Percentiles rank a stretch among this genome's conserved stretches.
These are phyloP conservation scores for Vanessa atalanta DNA, from an alignment of 1,140 invertebrate genomes.

Conservation along the genomic window DNA sequence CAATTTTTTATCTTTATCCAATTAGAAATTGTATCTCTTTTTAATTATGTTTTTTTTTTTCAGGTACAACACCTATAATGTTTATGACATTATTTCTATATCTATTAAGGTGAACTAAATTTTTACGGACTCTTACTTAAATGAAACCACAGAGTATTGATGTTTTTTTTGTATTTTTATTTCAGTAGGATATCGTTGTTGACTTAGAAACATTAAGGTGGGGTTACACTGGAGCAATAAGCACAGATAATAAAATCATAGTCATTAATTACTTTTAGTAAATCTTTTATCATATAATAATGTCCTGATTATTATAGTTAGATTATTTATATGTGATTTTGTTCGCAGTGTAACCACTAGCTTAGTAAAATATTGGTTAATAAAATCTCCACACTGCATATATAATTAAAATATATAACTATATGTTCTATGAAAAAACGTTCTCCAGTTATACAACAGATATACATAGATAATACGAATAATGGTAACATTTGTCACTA, in stretches of 20 bases:
- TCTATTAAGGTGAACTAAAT: conserved; percentile 38
- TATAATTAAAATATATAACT: neutral
- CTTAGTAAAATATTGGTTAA: conserved; percentile 3
- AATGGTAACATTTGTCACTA: no score
- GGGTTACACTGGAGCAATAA: conserved; percentile 14
- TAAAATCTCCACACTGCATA: conserved; percentile 14
- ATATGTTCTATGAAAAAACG: conserved; percentile 1
- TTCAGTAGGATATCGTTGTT: conserved; percentile 55
- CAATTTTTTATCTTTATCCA: no score
- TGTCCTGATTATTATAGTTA: neutral
- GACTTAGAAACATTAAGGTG: conserved; percentile 24
- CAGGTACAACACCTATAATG: conserved; percentile 36
- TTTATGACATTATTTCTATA: conserved; percentile 21
- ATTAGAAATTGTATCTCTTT: neutral
- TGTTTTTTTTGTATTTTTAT: conserved; percentile 45
- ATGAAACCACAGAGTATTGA: conserved; percentile 50
- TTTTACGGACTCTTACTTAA: conserved; percentile 50
- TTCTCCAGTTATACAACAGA: no score
- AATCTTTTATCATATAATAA: neutral
- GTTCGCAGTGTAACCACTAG: neutral
- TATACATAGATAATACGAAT: no score
- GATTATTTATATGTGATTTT: neutral
- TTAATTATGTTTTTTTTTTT: conserved; percentile 24
- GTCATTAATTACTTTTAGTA: neutral
- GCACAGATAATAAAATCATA: neutral